These are phyloP conservation scores for Drosophila mimetica DNA, from an alignment of 2,888 invertebrate genomes.

Conservation along the genomic window DNA sequence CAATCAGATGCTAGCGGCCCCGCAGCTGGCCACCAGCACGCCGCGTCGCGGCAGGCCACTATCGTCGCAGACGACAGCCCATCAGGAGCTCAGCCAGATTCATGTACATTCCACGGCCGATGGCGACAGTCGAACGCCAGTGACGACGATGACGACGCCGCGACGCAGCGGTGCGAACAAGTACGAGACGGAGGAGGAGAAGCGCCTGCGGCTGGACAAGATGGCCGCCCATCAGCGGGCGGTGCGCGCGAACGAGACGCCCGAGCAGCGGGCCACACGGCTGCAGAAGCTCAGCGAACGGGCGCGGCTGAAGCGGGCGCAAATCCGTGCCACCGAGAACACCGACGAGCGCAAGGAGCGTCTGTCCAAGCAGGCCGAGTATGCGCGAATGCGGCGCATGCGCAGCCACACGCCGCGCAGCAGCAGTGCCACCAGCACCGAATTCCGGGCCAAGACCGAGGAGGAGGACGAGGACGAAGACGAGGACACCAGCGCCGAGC, in stretches of 20 bases:
- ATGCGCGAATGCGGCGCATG: slow-evolving; percentile 82
- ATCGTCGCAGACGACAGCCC: slow-evolving; percentile 30
- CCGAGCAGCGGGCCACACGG: slow-evolving; percentile 82
- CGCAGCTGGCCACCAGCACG: slow-evolving; percentile 58
- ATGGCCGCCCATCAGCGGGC: slow-evolving; percentile 84
- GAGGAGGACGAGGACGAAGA: slow-evolving; percentile 62
- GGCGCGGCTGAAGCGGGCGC: slow-evolving; percentile 83
- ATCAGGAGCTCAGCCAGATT: slow-evolving; percentile 66
- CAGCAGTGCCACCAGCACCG: slow-evolving; percentile 74
- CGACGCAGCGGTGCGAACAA: slow-evolving; percentile 82
- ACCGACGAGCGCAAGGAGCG: slow-evolving; percentile 82
- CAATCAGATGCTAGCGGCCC: slow-evolving; percentile 82
- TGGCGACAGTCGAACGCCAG: slow-evolving; percentile 50
- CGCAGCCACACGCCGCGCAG: slow-evolving; percentile 82
- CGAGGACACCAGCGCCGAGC: slow-evolving; percentile 63
- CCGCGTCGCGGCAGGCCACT: slow-evolving; percentile 82
- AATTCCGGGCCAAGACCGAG: slow-evolving; percentile 70
- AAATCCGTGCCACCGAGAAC: slow-evolving; percentile 82
- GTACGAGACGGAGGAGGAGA: slow-evolving; percentile 84
- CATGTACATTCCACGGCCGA: slow-evolving; percentile 77
- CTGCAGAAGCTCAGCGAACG: slow-evolving; percentile 83
- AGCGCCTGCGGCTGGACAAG: slow-evolving; percentile 82
- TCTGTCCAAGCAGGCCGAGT: slow-evolving; percentile 83
- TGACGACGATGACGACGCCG: slow-evolving; percentile 51
- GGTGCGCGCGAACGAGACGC: slow-evolving; percentile 83